These are phyloP conservation scores for Aethes cnicana DNA, from an alignment of 2,888 invertebrate species.

Conservation along the genomic window DNA sequence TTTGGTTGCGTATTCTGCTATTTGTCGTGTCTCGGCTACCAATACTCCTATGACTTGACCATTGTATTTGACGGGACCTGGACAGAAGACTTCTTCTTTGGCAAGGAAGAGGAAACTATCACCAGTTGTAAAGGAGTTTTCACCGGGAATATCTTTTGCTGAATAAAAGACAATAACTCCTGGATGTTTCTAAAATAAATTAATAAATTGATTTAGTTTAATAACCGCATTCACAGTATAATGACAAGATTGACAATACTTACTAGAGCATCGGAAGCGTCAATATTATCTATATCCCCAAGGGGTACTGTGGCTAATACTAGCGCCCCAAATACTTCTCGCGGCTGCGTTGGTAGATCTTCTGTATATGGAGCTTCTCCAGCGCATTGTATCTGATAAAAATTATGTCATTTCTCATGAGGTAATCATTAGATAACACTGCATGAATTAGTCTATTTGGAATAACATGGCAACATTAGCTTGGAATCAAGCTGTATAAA, in stretches of 20 bases:
- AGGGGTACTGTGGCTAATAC: constrained; percentile 80
- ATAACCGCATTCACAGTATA: not conserved
- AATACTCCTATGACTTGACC: constrained; percentile 87
- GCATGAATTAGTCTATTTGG: no score
- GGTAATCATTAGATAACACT: no score
- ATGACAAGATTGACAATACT: constrained; percentile 33
- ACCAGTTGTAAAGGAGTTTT: constrained; percentile 74
- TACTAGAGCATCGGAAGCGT: constrained; percentile 84
- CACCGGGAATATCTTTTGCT: constrained; percentile 86
- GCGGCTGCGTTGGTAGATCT: constrained; percentile 80
- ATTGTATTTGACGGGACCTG: constrained; percentile 78
- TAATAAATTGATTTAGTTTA: not conserved
- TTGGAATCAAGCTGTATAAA: no score
- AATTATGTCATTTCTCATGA: constrained; percentile 59
- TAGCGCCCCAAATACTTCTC: constrained; percentile 86
- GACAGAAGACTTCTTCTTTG: constrained; percentile 73
- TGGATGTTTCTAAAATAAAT: constrained; percentile 69
- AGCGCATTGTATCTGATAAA: constrained; percentile 82
- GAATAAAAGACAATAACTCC: constrained; percentile 85
- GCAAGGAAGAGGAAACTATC: no score
- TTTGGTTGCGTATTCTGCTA: constrained; percentile 75
- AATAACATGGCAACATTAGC: no score
- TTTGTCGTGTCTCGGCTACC: constrained; percentile 77
- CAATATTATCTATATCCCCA: constrained; percentile 81
- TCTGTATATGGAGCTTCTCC: constrained; percentile 86